These are phyloP conservation scores for Silurus asotus DNA, from an alignment of 2,113 vertebrate species.

Conservation along the genomic window DNA sequence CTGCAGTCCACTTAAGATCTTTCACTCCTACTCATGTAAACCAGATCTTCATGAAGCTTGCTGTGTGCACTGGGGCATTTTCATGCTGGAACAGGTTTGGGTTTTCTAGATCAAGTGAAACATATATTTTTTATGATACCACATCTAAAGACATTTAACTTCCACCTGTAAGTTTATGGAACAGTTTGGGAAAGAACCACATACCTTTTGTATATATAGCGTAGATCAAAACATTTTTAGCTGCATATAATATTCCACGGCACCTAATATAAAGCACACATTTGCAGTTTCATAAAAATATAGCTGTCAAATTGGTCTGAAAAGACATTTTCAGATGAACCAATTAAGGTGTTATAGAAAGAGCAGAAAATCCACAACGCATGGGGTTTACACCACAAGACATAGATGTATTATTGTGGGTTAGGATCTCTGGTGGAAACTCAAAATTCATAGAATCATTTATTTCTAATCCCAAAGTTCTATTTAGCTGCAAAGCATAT, in stretches of 20 bases:
- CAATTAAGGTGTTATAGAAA: neutral
- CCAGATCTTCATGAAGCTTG: no score
- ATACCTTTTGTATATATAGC: no score
- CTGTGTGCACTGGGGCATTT: no score
- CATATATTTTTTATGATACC: no score
- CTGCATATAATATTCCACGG: neutral
- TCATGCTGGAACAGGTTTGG: no score
- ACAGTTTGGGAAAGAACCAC: no score
- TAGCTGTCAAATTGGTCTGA: neutral
- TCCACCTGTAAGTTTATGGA: no score
- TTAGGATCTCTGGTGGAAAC: constrained; percentile 7
- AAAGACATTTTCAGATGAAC: neutral
- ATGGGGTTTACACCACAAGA: neutral
- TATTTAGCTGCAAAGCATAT: neutral
- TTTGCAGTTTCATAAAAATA: neutral
- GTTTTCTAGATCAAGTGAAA: no score
- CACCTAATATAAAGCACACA: neutral
- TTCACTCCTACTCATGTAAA: no score
- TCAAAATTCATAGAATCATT: neutral
- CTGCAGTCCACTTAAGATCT: no score
- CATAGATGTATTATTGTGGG: neutral
- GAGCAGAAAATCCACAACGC: neutral
- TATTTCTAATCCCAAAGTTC: constrained; percentile 35
- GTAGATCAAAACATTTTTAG: neutral
- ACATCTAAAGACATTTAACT: no score